Percentiles rank a stretch among this genome's conserved stretches.
These are phyloP conservation scores for Anarhynchus alexandrinus DNA, from an alignment of 2,113 vertebrate genomes.

Conservation along the genomic window DNA sequence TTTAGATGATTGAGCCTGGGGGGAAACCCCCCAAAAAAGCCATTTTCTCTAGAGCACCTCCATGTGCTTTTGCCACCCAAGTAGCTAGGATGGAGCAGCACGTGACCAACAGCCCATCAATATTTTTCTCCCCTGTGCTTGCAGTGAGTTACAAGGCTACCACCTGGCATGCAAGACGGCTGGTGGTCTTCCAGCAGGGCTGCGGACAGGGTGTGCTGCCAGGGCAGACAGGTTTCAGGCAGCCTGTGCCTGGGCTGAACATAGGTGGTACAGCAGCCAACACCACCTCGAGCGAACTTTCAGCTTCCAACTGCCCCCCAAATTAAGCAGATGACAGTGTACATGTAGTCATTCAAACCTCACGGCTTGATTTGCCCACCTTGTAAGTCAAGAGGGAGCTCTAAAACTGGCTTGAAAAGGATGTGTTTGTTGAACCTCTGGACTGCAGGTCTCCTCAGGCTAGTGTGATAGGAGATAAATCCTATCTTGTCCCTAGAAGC, in stretches of 20 bases:
- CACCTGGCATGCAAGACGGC: neutral
- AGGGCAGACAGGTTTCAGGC: neutral
- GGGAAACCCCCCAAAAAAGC: neutral
- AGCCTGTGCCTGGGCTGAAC: neutral
- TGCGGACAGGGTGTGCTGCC: rapidly evolving
- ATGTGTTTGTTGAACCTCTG: rapidly evolving
- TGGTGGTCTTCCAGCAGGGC: neutral
- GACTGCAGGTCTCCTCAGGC: neutral
- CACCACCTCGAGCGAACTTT: neutral
- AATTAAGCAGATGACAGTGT: neutral
- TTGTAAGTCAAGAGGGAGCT: neutral
- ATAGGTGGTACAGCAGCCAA: rapidly evolving
- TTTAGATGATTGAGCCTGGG: neutral
- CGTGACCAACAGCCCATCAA: rapidly evolving
- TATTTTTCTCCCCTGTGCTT: neutral
- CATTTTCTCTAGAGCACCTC: neutral
- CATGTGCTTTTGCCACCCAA: neutral
- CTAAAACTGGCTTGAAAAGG: neutral
- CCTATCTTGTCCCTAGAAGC: neutral
- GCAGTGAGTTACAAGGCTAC: neutral
- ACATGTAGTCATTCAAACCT: rapidly evolving
- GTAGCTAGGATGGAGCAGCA: neutral
- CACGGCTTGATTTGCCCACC: rapidly evolving
- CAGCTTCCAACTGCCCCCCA: neutral
- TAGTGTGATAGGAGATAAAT: neutral